These are phyloP conservation scores for Nomada ruficornis DNA, from an alignment of 2,888 invertebrate genomes.

Conservation along the genomic window DNA sequence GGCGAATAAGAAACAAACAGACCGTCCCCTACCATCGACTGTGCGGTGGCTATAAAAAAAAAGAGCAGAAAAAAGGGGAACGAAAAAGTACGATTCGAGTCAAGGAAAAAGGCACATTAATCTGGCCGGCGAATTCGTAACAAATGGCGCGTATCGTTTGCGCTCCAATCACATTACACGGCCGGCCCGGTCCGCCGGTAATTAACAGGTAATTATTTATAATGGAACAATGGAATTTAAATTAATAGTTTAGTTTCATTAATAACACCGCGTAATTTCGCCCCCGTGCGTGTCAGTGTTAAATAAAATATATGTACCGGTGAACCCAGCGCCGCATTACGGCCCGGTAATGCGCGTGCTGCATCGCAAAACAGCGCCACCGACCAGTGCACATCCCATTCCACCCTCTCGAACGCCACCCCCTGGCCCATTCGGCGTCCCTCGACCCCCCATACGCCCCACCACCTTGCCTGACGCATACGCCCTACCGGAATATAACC, in stretches of 20 bases:
- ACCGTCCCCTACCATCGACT: not conserved
- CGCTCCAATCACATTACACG: conserved; percentile 76
- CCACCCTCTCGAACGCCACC: conserved; percentile 35
- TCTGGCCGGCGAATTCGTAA: conserved; percentile 54
- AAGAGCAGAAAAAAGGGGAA: conserved; percentile 8
- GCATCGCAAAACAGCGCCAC: conserved; percentile 78
- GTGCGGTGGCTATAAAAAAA: not conserved
- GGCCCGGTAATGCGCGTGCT: conserved; percentile 79
- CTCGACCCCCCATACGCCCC: conserved; percentile 27
- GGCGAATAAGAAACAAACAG: not conserved
- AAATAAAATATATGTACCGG: conserved; percentile 83
- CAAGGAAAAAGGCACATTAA: conserved; percentile 54
- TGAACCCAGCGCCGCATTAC: conserved; percentile 79
- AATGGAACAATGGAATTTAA: conserved; percentile 84
- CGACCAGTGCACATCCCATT: conserved; percentile 49
- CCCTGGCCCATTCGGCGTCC: conserved; percentile 18
- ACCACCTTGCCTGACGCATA: conserved; percentile 55
- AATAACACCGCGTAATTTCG: conserved; percentile 82
- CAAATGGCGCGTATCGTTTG: conserved; percentile 70
- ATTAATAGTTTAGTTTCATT: conserved; percentile 84
- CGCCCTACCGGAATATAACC: conserved; percentile 71
- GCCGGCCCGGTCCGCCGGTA: conserved; percentile 72
- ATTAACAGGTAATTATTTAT: conserved; percentile 84
- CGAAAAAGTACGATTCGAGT: conserved; percentile 36
- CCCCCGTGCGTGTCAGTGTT: conserved; percentile 77